Conservation (phyloP, 37 sponge, comb jelly and placozoan genomes). For the Aplysina aerophoba region DNA sequence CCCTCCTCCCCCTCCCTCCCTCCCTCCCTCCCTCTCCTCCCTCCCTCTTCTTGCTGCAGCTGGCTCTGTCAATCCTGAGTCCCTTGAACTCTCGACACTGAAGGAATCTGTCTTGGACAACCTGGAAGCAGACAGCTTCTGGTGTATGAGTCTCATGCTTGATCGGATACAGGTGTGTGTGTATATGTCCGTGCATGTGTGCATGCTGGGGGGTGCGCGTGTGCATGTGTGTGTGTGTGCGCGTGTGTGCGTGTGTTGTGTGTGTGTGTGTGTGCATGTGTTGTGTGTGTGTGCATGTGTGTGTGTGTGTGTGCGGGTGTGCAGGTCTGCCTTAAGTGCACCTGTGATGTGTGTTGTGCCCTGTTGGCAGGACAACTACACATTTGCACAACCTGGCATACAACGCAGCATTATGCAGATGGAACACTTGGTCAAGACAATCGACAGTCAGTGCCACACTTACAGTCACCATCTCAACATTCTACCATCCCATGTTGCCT, state of each 20-base stretch:
- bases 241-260: neutral
- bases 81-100: constrained; percentile 74
- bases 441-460: constrained; percentile 46
- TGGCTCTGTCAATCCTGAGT: constrained; percentile 74
- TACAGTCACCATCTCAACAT: constrained; percentile 31
- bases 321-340: no score
- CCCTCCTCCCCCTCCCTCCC: neutral
- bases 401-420: constrained; percentile 82
- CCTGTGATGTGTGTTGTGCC: neutral
- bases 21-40: no score
- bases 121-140: constrained; percentile 95
- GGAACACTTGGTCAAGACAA: constrained; percentile 83
- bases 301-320: neutral
- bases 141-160: constrained; percentile 92
- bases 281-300: neutral
- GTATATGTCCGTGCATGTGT: neutral
- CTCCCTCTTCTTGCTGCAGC: constrained; percentile 24
- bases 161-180: constrained; percentile 84
- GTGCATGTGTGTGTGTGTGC: constrained; percentile 7
- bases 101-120: constrained; percentile 57
- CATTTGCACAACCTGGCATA: constrained; percentile 94
- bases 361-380: constrained; percentile 54
- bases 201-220: neutral
- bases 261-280: constrained; percentile 6
- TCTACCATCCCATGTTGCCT: no score